A percentile compares a stretch with the other conserved stretches of the same genome.
Evolutionary conservation across 2,797 vertebrate genomes (phyloP).

Genomic region (Hybognathus amarus): DNA sequence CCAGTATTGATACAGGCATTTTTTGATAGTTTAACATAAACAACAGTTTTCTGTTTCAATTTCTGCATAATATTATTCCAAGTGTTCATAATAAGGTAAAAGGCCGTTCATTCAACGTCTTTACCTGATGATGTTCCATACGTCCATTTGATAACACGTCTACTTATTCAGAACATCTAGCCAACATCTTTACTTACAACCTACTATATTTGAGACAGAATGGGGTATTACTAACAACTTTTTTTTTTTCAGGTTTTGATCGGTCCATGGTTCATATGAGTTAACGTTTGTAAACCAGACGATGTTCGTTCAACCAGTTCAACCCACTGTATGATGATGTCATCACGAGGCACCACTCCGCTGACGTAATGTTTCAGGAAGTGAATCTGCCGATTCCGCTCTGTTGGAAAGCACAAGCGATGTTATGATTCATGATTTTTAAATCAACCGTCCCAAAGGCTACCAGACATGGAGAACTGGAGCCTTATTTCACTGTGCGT

Average conservation of each 20-base stretch:
- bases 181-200: background rate
- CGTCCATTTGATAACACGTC: background rate
- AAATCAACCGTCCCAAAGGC: background rate
- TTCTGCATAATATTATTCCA: background rate
- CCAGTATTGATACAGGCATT: background rate
- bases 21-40: background rate
- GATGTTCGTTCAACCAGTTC: background rate
- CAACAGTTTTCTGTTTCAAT: no score
- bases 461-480: constrained; percentile 84
- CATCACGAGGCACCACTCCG: constrained; percentile 42
- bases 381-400: background rate
- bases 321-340: constrained; percentile 3
- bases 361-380: constrained; percentile 54
- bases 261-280: background rate
- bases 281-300: background rate
- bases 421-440: constrained; percentile 19
- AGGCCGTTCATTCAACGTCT: background rate
- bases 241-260: background rate
- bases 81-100: background rate
- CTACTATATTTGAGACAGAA: background rate
- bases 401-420: background rate
- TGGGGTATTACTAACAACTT: background rate
- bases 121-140: background rate
- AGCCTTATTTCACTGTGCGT: constrained; percentile 79
- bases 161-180: background rate